A percentile compares a stretch with the other conserved stretches of the same genome.
These are phyloP conservation scores for Ecliptopera silaceata DNA, from an alignment of 2,888 invertebrate species.

Conservation along the genomic window DNA sequence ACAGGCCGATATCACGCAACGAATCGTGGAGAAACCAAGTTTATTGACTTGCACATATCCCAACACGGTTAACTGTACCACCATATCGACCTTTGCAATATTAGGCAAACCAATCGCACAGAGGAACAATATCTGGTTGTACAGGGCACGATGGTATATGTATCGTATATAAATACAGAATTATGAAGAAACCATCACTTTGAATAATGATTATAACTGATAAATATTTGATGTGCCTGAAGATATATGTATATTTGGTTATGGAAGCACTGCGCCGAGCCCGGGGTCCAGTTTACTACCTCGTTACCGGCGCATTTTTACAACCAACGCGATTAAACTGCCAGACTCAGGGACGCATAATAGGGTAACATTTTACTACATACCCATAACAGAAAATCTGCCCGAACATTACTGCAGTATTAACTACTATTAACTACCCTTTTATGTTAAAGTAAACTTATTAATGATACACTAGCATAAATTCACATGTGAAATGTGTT, in stretches of 20 bases:
- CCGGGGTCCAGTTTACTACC: conserved; percentile 65
- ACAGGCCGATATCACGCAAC: conserved; percentile 19
- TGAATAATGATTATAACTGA: no score
- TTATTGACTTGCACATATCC: neutral
- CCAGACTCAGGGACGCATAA: conserved; percentile 64
- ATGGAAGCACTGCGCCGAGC: conserved; percentile 39
- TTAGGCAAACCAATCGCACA: neutral
- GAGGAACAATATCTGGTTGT: neutral
- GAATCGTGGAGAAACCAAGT: conserved; percentile 10
- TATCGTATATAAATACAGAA: no score
- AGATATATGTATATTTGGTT: conserved; percentile 41
- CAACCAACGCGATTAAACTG: conserved; percentile 72
- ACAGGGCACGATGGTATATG: neutral
- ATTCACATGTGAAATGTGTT: conserved; percentile 10
- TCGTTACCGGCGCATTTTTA: conserved; percentile 77
- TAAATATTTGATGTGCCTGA: conserved; percentile 1
- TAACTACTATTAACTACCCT: conserved; percentile 1
- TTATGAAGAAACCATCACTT: no score
- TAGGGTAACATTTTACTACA: conserved; percentile 70
- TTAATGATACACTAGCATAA: conserved; percentile 7
- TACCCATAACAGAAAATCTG: conserved; percentile 23
- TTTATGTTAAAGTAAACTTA: conserved; percentile 7
- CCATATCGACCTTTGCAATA: neutral
- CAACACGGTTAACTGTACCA: neutral
- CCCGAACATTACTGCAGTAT: conserved; percentile 15